Evolutionary conservation across 2,113 vertebrate genomes (phyloP).

Genomic region (Ciconia boyciana): DNA sequence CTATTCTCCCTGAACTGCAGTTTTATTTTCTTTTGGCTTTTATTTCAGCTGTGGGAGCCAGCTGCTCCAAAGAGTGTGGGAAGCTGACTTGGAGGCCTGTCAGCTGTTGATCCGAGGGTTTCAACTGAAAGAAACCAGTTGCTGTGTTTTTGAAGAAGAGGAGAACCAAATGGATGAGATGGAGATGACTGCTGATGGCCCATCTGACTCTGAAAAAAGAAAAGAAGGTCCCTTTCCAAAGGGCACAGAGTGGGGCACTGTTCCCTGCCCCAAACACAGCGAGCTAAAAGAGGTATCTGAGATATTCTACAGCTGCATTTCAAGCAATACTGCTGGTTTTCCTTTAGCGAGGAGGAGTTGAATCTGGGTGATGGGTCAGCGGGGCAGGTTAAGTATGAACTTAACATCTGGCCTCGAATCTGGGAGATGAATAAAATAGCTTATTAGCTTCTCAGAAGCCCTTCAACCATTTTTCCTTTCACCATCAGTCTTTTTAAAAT

Average conservation of each 20-base stretch:
- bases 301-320: background rate
- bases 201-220: constrained; percentile 42
- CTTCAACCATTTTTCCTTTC: background rate
- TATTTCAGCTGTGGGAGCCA: constrained; percentile 78
- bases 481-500: background rate
- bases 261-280: constrained; percentile 60
- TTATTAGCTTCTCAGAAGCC: background rate
- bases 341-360: background rate
- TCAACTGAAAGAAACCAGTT: constrained; percentile 71
- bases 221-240: constrained; percentile 71
- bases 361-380: background rate
- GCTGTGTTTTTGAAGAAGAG: constrained; percentile 62
- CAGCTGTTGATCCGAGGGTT: constrained; percentile 79
- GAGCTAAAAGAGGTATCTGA: constrained; percentile 82
- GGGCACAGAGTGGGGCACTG: constrained; percentile 57
- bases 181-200: background rate
- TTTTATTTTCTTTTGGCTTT: constrained; percentile 61
- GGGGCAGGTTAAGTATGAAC: constrained; percentile 10
- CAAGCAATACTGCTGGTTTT: background rate
- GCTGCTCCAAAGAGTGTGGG: constrained; percentile 83
- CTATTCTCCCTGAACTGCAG: constrained; percentile 19
- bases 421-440: background rate
- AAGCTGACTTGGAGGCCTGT: constrained; percentile 88
- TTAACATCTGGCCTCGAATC: background rate
- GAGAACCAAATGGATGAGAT: constrained; percentile 48